Base-by-base conservation (phyloP, 2,113 vertebrate species). In the Neofelis nebulosa region DNA sequence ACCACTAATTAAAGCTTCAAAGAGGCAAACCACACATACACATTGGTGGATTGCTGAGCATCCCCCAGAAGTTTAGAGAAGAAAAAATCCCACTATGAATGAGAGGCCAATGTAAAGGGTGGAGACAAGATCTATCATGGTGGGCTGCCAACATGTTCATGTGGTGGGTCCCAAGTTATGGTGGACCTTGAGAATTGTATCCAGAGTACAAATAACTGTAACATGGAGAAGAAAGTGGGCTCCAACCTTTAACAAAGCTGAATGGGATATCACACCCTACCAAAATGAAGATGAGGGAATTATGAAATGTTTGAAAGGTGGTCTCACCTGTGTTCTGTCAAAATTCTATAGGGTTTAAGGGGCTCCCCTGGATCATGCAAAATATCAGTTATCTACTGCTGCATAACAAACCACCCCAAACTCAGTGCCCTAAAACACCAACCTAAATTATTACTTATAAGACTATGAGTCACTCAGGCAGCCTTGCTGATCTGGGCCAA, bases 1-100 rank as follows among this genome's bases (percentile, higher is more conserved):
- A 7, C 13, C 61, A 91, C 66, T 66, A 92, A 89, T 95, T 73
- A 96, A 96, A 87, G 27, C 38, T 87, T 97, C 69, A 92, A 55
- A 95, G 80, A 96, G 12, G 36, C 36, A 87, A 97, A 65, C 41
- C 50, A 63, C n/a, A 89, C 52, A 52, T 45, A 94, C 41, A 92
- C 65, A 65, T 5, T 69, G n/a, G 63, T 90, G 12, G 36, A 69
- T 81, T 92, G 84, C 63, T 63, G 50, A 81, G 23, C 21, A 80
- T 48, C 33, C 4, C 69, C 79, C 36, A 25, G n/a, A 84, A 96
- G 38, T 23, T 31, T 94, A 84, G 21, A 82, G 55, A n/a, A 74
- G 19, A 4, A 76, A 66, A 41, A 63, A 8, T 14, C 23, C 55
- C 50, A 61, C 6, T 38, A 11, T 45, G 19, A 92, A 65, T 21